Percentiles rank a stretch among this genome's conserved stretches.
Conservation (phyloP, 2,113 vertebrate species). For the Gymnarchus niloticus region DNA sequence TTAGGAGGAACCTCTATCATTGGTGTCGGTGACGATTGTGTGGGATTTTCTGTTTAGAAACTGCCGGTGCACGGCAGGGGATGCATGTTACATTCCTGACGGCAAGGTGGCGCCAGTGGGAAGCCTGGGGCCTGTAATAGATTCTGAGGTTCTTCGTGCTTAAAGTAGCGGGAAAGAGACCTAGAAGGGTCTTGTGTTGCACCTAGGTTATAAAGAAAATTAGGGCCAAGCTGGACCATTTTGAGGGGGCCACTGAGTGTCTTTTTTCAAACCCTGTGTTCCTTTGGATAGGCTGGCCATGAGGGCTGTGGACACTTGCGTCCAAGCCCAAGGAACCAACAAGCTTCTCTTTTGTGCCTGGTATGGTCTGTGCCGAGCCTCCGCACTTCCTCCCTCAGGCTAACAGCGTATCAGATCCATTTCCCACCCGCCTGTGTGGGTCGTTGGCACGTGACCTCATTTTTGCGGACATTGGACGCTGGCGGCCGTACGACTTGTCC, state of each 20-base stretch:
- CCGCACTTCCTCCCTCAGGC: too few species aligned
- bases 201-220: slow-evolving; percentile 58
- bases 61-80: too few species aligned
- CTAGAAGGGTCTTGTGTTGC: too few species aligned
- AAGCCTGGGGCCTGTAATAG: slow-evolving; percentile 43
- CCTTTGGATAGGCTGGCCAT: background rate
- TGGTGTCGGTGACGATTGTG: background rate
- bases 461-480: slow-evolving; percentile 56
- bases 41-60: background rate
- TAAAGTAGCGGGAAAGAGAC: too few species aligned
- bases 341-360: slow-evolving; percentile 53
- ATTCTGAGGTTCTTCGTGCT: too few species aligned
- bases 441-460: slow-evolving; percentile 30
- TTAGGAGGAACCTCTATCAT: background rate
- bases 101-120: background rate
- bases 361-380: too few species aligned
- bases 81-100: background rate
- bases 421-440: too few species aligned
- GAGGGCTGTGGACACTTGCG: slow-evolving; percentile 40
- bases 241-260: slow-evolving; percentile 46
- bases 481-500: too few species aligned
- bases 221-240: slow-evolving; percentile 35
- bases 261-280: background rate
- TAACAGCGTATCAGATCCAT: slow-evolving; percentile 43
- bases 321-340: slow-evolving; percentile 36